Percentiles rank a stretch among this genome's conserved stretches.
Evolutionary conservation across 2,888 invertebrate genomes (phyloP).

Genomic region (Eupithecia subfuscata): DNA sequence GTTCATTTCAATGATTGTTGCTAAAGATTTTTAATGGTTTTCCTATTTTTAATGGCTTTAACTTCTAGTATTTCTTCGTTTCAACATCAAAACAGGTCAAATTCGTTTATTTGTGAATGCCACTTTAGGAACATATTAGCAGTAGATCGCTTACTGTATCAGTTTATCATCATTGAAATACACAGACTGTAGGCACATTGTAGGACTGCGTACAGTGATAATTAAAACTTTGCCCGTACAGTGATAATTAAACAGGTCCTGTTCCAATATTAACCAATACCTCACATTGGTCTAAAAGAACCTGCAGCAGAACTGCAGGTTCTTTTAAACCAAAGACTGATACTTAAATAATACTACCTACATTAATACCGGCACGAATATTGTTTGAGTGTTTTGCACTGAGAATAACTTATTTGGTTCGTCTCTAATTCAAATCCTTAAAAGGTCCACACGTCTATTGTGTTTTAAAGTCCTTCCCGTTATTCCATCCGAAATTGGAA

Average conservation of each 20-base stretch:
- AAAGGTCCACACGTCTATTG: slow-evolving; percentile 65
- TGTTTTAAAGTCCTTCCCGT: slow-evolving; percentile 72
- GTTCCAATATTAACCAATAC: background rate
- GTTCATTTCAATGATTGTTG: background rate
- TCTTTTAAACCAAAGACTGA: background rate
- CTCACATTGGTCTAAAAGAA: background rate
- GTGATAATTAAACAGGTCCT: background rate
- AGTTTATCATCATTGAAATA: background rate
- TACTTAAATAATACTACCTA: background rate
- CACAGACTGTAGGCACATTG: background rate
- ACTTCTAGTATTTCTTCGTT: background rate
- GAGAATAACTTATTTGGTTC: slow-evolving; percentile 53
- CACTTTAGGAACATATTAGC: background rate
- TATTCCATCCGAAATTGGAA: slow-evolving; percentile 73
- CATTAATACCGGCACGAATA: slow-evolving; percentile 28
- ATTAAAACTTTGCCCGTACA: background rate
- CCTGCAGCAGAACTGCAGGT: background rate
- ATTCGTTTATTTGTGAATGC: background rate
- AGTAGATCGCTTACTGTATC: too few relatives aligned
- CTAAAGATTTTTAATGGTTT: background rate
- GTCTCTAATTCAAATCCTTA: slow-evolving; percentile 59
- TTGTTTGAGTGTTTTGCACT: slow-evolving; percentile 45
- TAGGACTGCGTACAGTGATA: too few relatives aligned
- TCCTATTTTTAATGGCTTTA: too few relatives aligned
- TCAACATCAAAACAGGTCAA: background rate